Percentiles rank a stretch among this genome's conserved stretches.
These are phyloP conservation scores for Blastobasis adustella DNA, from an alignment of 2,888 invertebrate genomes.

Conservation along the genomic window DNA sequence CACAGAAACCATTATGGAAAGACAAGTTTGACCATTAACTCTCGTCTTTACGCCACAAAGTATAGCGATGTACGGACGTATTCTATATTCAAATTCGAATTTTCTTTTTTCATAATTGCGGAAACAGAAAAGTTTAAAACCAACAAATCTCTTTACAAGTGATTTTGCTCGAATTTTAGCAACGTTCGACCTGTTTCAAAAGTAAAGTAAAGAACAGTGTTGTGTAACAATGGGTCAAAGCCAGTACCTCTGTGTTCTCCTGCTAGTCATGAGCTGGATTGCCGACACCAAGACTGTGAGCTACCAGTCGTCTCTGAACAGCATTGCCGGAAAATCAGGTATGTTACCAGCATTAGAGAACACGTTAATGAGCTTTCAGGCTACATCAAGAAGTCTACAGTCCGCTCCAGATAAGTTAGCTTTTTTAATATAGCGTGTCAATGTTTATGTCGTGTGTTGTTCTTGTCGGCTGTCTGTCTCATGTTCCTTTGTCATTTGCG, in stretches of 20 bases:
- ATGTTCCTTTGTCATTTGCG: no score
- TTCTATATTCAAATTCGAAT: no score
- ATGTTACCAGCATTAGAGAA: conserved; percentile 15
- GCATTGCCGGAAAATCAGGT: conserved; percentile 46
- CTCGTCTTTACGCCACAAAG: no score
- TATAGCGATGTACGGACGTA: no score
- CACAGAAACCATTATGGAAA: no score
- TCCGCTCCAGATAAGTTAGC: no score
- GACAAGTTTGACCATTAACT: no score
- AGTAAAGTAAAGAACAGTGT: conserved; percentile 3
- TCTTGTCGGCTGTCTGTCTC: no score
- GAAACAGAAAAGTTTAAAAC: neutral
- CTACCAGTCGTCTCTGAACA: conserved; percentile 38
- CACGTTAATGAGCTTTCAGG: no score
- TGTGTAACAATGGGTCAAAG: conserved; percentile 41
- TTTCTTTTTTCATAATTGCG: neutral
- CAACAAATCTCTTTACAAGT: neutral
- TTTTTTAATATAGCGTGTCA: no score
- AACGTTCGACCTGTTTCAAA: neutral
- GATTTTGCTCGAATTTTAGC: neutral
- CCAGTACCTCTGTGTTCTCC: conserved; percentile 32
- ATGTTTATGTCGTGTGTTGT: no score
- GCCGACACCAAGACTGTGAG: conserved; percentile 47
- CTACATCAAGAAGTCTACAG: no score
- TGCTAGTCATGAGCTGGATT: conserved; percentile 51